A percentile compares a stretch with the other conserved stretches of the same genome.
Conservation (phyloP, 1,140 invertebrate genomes). For the Marisa cornuarietis region DNA sequence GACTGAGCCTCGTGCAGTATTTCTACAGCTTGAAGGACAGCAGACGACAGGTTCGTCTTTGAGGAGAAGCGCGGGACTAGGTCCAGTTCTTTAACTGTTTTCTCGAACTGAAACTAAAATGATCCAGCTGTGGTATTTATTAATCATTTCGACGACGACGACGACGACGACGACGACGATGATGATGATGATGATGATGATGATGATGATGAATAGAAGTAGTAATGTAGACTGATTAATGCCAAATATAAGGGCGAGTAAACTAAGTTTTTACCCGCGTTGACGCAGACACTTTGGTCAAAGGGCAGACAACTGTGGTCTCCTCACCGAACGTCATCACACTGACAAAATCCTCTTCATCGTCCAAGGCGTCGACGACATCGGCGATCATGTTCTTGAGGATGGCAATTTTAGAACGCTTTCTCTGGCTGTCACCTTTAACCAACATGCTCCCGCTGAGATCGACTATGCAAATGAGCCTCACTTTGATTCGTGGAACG, state of each 20-base stretch:
- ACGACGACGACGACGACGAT: no score
- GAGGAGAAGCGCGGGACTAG: neutral
- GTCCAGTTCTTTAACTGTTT: neutral
- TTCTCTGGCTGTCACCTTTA: constrained; percentile 30
- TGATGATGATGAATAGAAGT: accelerated
- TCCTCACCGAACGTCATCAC: constrained; percentile 51
- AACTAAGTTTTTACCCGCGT: constrained; percentile 34
- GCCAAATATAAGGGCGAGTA: no score
- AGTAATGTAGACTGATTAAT: no score
- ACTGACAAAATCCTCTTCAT: constrained; percentile 44
- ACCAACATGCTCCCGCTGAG: constrained; percentile 48
- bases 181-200: no score
- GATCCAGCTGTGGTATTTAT: neutral
- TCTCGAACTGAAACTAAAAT: constrained; percentile 12
- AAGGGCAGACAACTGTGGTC: constrained; percentile 41
- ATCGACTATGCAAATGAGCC: constrained; percentile 43
- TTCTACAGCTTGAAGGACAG: neutral
- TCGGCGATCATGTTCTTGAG: constrained; percentile 46
- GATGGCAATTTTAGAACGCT: constrained; percentile 34
- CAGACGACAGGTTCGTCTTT: constrained; percentile 3
- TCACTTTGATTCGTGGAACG: constrained; percentile 27
- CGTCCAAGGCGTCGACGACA: constrained; percentile 39
- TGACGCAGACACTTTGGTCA: constrained; percentile 35
- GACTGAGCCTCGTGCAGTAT: neutral
- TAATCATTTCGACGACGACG: no score